A percentile compares a stretch with the other conserved stretches of the same genome.
phyloP scores from a whole-genome alignment of 2,888 invertebrate genomes.

The Salticus scenicus region DNA sequence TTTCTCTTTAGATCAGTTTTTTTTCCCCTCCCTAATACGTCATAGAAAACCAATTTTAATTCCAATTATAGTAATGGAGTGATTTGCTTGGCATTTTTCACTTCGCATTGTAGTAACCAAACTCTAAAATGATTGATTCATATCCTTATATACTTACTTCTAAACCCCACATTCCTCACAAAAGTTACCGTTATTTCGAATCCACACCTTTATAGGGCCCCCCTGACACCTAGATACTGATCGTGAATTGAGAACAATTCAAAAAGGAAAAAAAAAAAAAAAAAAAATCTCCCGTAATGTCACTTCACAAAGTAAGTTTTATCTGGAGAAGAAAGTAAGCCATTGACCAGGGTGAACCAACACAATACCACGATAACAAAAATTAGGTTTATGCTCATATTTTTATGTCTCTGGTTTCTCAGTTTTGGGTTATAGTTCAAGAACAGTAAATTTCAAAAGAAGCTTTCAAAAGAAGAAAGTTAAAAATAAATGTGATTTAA shows the following conservation, averaged over 20 bases:
- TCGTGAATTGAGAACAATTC: neutral
- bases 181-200: neutral
- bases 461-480: neutral
- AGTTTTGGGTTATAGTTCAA: neutral
- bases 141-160: neutral
- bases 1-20: no score
- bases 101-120: no score
- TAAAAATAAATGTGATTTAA: no score
- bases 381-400: neutral
- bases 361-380: neutral
- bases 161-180: neutral
- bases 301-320: neutral
- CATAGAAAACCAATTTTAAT: no score
- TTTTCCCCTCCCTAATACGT: no score
- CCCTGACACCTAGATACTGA: neutral
- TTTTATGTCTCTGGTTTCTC: neutral
- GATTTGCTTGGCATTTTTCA: no score
- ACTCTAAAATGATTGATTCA: constrained; percentile 4
- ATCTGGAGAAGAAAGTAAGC: neutral
- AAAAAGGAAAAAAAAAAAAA: neutral
- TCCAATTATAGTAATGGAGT: no score
- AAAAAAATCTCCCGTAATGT: neutral
- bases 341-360: neutral
- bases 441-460: neutral
- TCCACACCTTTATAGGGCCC: neutral